Evolutionary conservation across 2,797 vertebrate genomes (phyloP).

Genomic region (Prionace glauca): DNA sequence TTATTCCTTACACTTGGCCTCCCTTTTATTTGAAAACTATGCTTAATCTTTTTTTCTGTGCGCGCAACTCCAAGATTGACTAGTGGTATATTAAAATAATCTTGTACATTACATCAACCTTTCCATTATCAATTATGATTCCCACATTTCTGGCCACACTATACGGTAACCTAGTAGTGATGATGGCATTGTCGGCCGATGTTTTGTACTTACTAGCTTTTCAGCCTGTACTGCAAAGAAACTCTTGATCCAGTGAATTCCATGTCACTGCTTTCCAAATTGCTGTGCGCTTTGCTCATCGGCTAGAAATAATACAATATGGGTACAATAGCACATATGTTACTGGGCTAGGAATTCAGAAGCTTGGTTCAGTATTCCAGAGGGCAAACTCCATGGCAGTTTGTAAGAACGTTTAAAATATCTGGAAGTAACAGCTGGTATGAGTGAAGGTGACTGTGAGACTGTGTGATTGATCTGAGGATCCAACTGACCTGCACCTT

Average conservation of each 20-base stretch:
- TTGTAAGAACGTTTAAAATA: not conserved
- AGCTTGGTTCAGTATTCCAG: not conserved
- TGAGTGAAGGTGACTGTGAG: not conserved
- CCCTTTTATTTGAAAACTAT: not conserved
- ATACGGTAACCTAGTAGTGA: not conserved
- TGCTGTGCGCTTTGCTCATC: not conserved
- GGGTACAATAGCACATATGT: not conserved
- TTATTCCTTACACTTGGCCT: not conserved
- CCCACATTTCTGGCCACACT: not conserved
- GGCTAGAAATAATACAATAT: not conserved
- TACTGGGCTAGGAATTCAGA: not conserved
- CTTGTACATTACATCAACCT: not conserved
- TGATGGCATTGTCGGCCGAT: not conserved
- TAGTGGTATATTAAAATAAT: not conserved
- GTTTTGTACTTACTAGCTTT: not conserved
- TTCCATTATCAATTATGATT: not conserved
- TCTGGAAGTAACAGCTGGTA: not conserved
- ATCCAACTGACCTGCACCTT: not conserved
- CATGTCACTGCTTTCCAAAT: not conserved
- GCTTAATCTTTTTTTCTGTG: not conserved
- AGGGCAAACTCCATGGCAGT: not conserved
- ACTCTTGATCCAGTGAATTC: not conserved
- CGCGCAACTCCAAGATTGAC: not conserved
- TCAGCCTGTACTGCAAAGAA: not conserved
- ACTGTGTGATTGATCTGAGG: not conserved